These are phyloP conservation scores for Ceratosolen fusciceps DNA, from an alignment of 1,140 invertebrate species.

Conservation along the genomic window DNA sequence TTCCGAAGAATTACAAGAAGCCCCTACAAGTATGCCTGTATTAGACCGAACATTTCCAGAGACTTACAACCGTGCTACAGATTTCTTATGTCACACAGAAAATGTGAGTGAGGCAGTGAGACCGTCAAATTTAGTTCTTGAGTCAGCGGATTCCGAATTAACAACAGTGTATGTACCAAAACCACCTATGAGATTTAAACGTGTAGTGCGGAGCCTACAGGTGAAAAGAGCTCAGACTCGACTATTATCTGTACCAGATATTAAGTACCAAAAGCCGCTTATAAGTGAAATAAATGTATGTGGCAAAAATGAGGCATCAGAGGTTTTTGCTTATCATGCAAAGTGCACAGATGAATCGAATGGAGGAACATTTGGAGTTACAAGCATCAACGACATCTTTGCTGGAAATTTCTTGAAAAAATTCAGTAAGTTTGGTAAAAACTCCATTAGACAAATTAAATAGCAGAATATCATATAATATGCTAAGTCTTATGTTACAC, in stretches of 20 bases:
- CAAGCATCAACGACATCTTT: conserved; percentile 66
- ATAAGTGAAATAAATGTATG: conserved; percentile 66
- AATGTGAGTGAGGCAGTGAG: background rate
- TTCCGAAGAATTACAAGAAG: conserved; percentile 34
- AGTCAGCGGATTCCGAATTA: conserved; percentile 50
- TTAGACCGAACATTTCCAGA: conserved; percentile 14
- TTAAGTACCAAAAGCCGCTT: conserved; percentile 75
- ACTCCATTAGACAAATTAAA: conserved; percentile 52
- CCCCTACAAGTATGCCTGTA: background rate
- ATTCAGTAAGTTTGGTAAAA: conserved; percentile 83
- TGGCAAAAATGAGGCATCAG: conserved; percentile 51
- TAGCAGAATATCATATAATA: conserved; percentile 60
- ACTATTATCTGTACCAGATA: conserved; percentile 83
- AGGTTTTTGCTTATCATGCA: background rate
- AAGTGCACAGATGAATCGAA: conserved; percentile 55
- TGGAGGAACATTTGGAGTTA: conserved; percentile 61
- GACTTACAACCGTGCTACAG: background rate
- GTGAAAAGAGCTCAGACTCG: conserved; percentile 73
- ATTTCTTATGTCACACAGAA: background rate
- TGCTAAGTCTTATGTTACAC: conserved; percentile 32
- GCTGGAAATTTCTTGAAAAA: conserved; percentile 82
- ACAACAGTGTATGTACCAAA: background rate
- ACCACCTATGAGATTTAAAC: conserved; percentile 70
- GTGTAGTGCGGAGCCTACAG: conserved; percentile 72
- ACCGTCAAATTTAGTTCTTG: conserved; percentile 78